phyloP scores from a whole-genome alignment of 2,113 vertebrate genomes.

The Hiodon tergisus region DNA sequence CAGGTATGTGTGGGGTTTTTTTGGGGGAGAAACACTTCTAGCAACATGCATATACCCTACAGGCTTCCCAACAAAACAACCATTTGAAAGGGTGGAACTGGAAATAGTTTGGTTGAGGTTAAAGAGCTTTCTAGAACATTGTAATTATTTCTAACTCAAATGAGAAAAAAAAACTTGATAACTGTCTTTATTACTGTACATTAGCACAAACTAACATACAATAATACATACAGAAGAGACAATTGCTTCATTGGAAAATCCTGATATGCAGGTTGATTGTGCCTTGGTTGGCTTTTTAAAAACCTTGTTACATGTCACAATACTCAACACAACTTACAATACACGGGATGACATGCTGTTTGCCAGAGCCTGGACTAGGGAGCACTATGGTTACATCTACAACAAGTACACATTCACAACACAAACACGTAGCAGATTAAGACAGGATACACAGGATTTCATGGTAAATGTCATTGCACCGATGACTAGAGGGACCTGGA shows the following conservation, averaged over 20 bases:
- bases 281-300: conserved; percentile 45
- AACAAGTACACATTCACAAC: conserved; percentile 38
- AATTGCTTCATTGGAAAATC: conserved; percentile 41
- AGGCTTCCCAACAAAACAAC: neutral
- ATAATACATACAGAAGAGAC: conserved; percentile 30
- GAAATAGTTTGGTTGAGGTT: neutral
- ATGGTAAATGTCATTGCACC: conserved; percentile 36
- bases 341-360: conserved; percentile 61
- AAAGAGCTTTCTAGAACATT: neutral
- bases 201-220: conserved; percentile 58
- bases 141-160: neutral
- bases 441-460: conserved; percentile 31
- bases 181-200: conserved; percentile 75
- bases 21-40: neutral
- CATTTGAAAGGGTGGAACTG: no score
- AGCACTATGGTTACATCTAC: conserved; percentile 38
- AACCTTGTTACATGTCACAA: conserved; percentile 56
- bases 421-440: conserved; percentile 43
- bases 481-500: conserved; percentile 22
- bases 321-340: conserved; percentile 43
- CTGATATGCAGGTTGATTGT: conserved; percentile 35
- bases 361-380: conserved; percentile 38
- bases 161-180: conserved; percentile 28
- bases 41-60: neutral
- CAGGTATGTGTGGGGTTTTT: neutral